Percentiles rank a stretch among this genome's conserved stretches.
Evolutionary conservation across 2,888 invertebrate genomes (phyloP).

Genomic region (Stenodera caucasica): DNA sequence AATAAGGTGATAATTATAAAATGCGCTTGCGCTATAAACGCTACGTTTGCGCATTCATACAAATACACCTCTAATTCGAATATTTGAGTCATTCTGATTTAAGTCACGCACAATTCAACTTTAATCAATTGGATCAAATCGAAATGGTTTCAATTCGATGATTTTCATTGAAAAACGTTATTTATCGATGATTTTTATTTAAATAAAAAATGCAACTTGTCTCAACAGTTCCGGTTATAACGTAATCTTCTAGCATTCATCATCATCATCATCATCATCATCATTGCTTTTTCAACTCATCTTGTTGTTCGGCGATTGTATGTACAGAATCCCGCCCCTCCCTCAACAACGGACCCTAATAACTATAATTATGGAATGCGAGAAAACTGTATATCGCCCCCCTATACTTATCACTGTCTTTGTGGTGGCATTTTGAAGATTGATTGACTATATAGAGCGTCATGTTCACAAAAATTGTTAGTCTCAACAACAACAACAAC

Average conservation of each 20-base stretch:
- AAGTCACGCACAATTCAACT: background rate
- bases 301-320: constrained; percentile 15
- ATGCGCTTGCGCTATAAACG: no score
- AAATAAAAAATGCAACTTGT: no score
- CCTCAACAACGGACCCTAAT: constrained; percentile 23
- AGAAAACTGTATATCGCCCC: constrained; percentile 37
- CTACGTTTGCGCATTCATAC: no score
- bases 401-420: constrained; percentile 38
- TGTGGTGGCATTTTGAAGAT: constrained; percentile 14
- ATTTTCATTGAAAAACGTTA: background rate
- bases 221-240: constrained; percentile 21
- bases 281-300: constrained; percentile 18
- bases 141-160: background rate
- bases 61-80: background rate
- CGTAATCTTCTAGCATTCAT: constrained; percentile 16
- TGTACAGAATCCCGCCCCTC: constrained; percentile 16
- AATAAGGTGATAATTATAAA: background rate
- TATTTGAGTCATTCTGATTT: no score
- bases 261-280: constrained; percentile 25
- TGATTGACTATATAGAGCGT: constrained; percentile 12
- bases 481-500: no score
- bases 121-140: background rate
- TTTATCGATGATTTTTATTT: background rate
- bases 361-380: constrained; percentile 39
- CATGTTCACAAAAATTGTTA: background rate